Evolutionary conservation across 2,888 invertebrate species (phyloP), one percentile per base, ranked within the genome.

Genomic region (Drosophila infuscata): DNA sequence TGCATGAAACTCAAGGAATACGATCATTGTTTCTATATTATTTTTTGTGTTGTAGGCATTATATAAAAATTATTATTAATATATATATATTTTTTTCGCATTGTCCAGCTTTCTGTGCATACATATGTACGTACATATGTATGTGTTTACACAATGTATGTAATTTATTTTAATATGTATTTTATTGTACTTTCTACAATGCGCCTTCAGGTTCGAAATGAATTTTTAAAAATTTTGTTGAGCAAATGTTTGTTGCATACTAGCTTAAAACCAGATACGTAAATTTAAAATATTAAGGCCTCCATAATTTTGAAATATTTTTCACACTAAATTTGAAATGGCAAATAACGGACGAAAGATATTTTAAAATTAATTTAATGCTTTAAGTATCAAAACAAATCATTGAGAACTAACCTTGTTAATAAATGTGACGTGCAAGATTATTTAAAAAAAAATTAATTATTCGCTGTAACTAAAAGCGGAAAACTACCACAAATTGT

Each of bases 371-470:
- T 82, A 43, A 84, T 88, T 78, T 54, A 74, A 83, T 75, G 81
- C 82, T 83, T 82, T 82, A 78, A 81, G 79, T 81, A 71, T 64
- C 61, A 69, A 66, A 72, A 74, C 33, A 70, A 70, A 70, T 46
- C 46, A 46, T 61, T 33, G 46, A 74, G 58, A 80, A 76, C 70
- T 70, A 71, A 88, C 52, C 68, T 81, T 86, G 86, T 88, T 87
- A 79, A 74, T 72, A 73, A 76, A 75, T 83, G 86, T 85, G 83
- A 80, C 89, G 83, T 86, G 90, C 88, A 89, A 88, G 74, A 80
- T 81, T 83, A 79, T 81, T 77, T 68, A 68, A 25, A 71, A 85
- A 75, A 82, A 74, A 73, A 74, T 81, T 76, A 70, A 73, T 71
- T 74, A 70, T 71, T 71, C 66, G 82, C 83, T 85, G 68, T 80